Percentiles rank a stretch among this genome's conserved stretches.
These are phyloP conservation scores for Bothrops jararaca DNA, from an alignment of 2,113 vertebrate genomes.

Conservation along the genomic window DNA sequence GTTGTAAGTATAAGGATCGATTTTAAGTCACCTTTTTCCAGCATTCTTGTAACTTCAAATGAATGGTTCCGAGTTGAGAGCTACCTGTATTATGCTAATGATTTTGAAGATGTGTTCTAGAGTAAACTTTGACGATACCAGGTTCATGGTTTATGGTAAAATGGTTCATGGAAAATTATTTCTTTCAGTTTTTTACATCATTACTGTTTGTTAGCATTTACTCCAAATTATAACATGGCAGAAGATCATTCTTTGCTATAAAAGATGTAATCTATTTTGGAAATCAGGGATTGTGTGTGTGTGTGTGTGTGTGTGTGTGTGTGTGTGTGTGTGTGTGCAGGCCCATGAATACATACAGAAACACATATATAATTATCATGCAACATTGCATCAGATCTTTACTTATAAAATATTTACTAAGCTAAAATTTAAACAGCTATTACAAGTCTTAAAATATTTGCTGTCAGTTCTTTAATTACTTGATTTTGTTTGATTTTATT, in stretches of 20 bases:
- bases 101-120: neutral
- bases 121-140: neutral
- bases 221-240: neutral
- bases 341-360: accelerated
- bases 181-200: neutral
- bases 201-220: neutral
- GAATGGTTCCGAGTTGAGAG: neutral
- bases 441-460: slow-evolving; percentile 1
- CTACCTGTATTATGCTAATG: neutral
- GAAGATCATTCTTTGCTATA: neutral
- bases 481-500: slow-evolving; percentile 61
- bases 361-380: neutral
- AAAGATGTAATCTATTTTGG: neutral
- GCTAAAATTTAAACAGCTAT: slow-evolving; percentile 6
- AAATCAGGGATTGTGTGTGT: neutral
- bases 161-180: neutral
- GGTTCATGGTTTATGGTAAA: neutral
- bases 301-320: neutral
- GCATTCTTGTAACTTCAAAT: neutral
- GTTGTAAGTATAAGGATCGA: neutral
- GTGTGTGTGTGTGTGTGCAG: neutral
- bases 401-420: neutral
- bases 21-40: neutral
- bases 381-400: neutral
- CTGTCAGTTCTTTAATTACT: slow-evolving; percentile 43